phyloP scores from a whole-genome alignment of 2,888 invertebrate species.

The Yponomeuta evonymella region DNA sequence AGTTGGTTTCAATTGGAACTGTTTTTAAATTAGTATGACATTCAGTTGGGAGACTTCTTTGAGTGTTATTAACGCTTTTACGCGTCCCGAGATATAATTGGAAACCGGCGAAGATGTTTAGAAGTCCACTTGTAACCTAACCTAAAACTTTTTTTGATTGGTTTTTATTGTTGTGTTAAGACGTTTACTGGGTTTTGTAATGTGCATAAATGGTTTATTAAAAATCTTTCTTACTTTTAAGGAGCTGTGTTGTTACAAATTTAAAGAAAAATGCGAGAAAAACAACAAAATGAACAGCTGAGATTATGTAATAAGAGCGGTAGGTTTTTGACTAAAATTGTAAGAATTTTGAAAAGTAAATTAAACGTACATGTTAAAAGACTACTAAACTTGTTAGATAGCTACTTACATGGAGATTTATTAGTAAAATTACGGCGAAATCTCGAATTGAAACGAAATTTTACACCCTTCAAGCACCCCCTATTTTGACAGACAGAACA shows the following conservation, averaged over 20 bases:
- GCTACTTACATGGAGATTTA: neutral
- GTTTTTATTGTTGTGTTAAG: neutral
- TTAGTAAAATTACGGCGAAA: slow-evolving; percentile 6
- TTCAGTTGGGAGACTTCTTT: too few relatives aligned
- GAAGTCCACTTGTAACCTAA: neutral
- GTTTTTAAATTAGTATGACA: too few relatives aligned
- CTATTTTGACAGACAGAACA: slow-evolving; percentile 11
- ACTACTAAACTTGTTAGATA: neutral
- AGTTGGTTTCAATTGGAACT: too few relatives aligned
- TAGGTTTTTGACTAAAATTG: neutral
- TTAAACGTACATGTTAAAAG: neutral
- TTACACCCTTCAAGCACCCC: slow-evolving; percentile 11
- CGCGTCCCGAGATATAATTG: too few relatives aligned
- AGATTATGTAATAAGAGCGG: slow-evolving; percentile 46
- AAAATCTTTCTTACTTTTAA: neutral
- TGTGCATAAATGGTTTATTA: neutral
- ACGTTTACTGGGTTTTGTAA: neutral
- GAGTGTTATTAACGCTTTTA: too few relatives aligned
- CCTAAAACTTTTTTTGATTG: neutral
- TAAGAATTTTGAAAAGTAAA: neutral
- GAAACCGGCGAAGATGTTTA: neutral
- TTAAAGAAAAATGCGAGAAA: slow-evolving; percentile 10
- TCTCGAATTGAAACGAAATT: neutral
- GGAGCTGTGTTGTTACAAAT: neutral
- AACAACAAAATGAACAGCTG: slow-evolving; percentile 7